phyloP scores from a whole-genome alignment of 1,140 invertebrate species.

The Oreohelix idahoensis region DNA sequence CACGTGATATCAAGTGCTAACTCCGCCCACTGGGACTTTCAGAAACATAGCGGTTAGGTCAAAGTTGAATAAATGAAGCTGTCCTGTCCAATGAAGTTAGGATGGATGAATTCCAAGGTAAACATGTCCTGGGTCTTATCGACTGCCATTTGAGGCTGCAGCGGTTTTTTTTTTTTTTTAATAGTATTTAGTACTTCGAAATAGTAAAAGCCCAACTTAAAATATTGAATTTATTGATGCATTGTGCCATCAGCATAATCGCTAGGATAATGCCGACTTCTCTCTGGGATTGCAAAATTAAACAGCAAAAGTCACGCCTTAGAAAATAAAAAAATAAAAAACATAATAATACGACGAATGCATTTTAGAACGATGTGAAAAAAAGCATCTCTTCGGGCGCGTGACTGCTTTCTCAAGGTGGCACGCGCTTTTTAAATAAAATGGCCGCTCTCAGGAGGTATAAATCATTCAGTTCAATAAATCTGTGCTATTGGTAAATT shows the following conservation, averaged over 20 bases:
- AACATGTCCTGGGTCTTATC: too few relatives aligned
- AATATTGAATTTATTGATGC: background rate
- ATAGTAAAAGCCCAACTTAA: too few relatives aligned
- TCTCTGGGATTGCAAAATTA: background rate
- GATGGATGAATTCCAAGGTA: too few relatives aligned
- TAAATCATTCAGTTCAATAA: constrained; percentile 1
- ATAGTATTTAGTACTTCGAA: too few relatives aligned
- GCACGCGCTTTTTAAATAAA: background rate
- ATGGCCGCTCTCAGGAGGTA: background rate
- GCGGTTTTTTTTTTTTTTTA: too few relatives aligned
- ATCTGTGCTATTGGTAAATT: background rate
- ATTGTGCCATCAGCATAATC: background rate
- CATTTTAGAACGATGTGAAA: background rate
- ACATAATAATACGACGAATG: background rate
- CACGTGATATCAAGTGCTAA: too few relatives aligned
- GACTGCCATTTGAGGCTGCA: too few relatives aligned
- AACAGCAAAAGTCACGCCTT: background rate
- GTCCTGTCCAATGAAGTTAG: too few relatives aligned
- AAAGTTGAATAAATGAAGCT: too few relatives aligned
- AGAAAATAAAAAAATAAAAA: background rate
- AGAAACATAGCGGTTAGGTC: too few relatives aligned
- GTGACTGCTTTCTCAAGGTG: background rate
- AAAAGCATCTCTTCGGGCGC: background rate
- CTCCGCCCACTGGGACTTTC: too few relatives aligned
- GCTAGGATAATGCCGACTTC: background rate